These are phyloP conservation scores for Caloenas nicobarica DNA, from an alignment of 2,113 vertebrate species.

Conservation along the genomic window DNA sequence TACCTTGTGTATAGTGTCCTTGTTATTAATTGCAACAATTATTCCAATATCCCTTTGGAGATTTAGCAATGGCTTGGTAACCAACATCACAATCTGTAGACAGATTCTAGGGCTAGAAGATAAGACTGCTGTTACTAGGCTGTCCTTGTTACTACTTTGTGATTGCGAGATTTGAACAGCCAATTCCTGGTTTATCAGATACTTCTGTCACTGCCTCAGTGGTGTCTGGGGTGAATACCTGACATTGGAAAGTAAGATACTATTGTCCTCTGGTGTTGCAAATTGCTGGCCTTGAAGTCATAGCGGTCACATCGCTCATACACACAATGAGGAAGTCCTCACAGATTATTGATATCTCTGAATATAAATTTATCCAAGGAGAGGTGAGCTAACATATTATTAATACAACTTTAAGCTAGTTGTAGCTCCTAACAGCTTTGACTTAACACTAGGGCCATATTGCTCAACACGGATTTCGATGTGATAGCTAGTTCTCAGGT, in stretches of 20 bases:
- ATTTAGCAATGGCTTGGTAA: background rate
- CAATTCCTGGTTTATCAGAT: background rate
- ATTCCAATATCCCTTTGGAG: background rate
- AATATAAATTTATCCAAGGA: background rate
- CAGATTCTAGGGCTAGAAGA: background rate
- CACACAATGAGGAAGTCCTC: background rate
- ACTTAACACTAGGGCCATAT: background rate
- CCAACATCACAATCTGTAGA: background rate
- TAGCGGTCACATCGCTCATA: background rate
- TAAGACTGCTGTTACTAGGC: background rate
- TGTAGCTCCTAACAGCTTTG: background rate
- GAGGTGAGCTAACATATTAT: background rate
- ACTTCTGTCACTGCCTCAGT: background rate
- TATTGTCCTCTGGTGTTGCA: background rate
- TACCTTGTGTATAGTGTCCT: background rate
- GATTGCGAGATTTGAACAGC: background rate
- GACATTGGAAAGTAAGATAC: background rate
- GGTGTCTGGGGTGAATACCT: background rate
- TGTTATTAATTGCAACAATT: background rate
- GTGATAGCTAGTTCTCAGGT: background rate
- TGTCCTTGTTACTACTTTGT: background rate
- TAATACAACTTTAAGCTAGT: background rate
- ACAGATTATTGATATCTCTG: background rate
- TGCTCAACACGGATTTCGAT: background rate
- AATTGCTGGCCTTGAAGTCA: background rate